Evolutionary conservation across 2,797 vertebrate genomes (phyloP).

Genomic region (Peromyscus eremicus): DNA sequence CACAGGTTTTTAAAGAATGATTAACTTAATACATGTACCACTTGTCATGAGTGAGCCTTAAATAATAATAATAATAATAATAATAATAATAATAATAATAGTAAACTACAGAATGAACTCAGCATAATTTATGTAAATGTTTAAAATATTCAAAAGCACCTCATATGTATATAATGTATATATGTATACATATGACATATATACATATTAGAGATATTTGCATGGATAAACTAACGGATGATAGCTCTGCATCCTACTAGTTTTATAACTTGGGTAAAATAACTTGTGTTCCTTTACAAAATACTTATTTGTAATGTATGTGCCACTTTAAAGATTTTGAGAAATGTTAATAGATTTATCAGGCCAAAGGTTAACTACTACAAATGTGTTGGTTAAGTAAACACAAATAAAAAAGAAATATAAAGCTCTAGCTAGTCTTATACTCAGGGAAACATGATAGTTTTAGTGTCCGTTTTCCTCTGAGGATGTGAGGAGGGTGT

Average conservation of each 20-base stretch:
- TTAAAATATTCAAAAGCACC: slow-evolving; percentile 1
- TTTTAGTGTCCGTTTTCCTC: background rate
- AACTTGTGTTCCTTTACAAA: slow-evolving; percentile 37
- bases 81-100: no score
- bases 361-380: background rate
- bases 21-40: background rate
- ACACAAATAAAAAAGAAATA: slow-evolving; percentile 13
- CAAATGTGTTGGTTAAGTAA: background rate
- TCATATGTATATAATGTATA: background rate
- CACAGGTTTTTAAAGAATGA: background rate
- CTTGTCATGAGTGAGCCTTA: background rate
- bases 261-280: background rate
- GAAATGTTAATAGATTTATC: slow-evolving; percentile 23
- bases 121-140: background rate
- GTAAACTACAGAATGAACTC: background rate
- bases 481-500: background rate
- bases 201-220: background rate
- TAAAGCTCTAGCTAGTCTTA: slow-evolving; percentile 47
- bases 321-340: background rate
- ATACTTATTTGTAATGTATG: slow-evolving; percentile 8
- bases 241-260: background rate
- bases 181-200: background rate
- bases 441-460: background rate
- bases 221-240: background rate
- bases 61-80: background rate